A percentile compares a stretch with the other conserved stretches of the same genome.
Evolutionary conservation across 64 coral and sea anemone genomes (phyloP).

Genomic region (Pocillopora verrucosa): DNA sequence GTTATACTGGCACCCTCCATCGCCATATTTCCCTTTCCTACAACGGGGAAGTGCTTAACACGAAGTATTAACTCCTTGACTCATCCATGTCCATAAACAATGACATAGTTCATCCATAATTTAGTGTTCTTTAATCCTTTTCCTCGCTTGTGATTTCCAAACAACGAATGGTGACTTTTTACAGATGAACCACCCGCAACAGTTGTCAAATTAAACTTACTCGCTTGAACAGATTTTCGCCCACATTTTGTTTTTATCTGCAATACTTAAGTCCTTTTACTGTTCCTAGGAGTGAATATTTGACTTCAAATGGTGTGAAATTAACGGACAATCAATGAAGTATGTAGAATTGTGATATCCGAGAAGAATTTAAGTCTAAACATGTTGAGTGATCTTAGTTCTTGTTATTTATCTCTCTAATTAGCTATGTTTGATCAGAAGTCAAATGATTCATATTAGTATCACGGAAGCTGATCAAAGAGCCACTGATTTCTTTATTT

Average conservation of each 20-base stretch:
- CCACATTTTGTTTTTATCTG: background rate
- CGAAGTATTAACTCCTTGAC: conserved; percentile 22
- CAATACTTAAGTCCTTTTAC: background rate
- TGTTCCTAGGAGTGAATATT: background rate
- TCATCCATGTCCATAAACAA: conserved; percentile 31
- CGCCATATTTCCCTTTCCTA: conserved; percentile 32
- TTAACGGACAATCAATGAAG: background rate
- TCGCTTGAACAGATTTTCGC: background rate
- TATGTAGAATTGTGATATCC: background rate
- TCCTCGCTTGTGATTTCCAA: background rate
- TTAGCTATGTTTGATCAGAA: background rate
- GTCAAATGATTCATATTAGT: background rate
- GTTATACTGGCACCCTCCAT: background rate
- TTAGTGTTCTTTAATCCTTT: conserved; percentile 28
- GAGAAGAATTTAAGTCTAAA: background rate
- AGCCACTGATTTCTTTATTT: background rate
- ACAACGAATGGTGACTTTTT: background rate
- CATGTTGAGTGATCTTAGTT: background rate
- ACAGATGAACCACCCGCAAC: background rate
- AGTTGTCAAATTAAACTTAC: background rate
- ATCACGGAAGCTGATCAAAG: background rate
- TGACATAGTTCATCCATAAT: conserved; percentile 47
- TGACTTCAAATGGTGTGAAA: background rate
- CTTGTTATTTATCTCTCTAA: background rate
- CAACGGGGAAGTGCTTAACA: background rate